Conservation (phyloP, 35 echinoderm and acorn worm species). For the Anneissia japonica region DNA sequence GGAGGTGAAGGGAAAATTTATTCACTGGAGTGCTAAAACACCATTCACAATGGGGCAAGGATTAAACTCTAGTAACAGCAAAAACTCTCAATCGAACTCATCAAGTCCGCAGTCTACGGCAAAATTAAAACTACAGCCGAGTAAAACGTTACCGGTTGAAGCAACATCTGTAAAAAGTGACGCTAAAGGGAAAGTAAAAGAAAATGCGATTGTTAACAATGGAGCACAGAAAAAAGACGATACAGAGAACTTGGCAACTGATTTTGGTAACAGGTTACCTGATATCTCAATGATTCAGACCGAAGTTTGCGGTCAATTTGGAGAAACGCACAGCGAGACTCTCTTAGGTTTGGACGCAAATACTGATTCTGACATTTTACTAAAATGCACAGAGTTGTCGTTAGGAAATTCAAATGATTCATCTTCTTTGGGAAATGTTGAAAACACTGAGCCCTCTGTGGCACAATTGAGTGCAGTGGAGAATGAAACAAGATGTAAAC, state of each 20-base stretch:
- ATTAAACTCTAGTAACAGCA: background rate
- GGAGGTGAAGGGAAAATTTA: background rate
- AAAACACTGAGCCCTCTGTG: background rate
- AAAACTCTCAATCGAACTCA: background rate
- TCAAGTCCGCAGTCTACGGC: background rate
- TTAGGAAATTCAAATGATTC: background rate
- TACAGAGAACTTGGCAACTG: too few relatives aligned
- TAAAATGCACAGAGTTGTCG: background rate
- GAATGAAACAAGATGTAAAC: background rate
- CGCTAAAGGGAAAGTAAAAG: background rate
- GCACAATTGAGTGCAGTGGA: background rate
- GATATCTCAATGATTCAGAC: background rate
- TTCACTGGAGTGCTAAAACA: conserved; percentile 6
- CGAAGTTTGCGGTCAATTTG: background rate
- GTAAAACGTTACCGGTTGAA: background rate
- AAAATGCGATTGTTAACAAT: background rate
- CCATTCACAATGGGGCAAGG: background rate
- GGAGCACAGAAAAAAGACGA: background rate
- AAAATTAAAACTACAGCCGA: background rate
- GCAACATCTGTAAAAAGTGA: background rate
- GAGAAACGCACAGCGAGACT: background rate
- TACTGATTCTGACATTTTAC: background rate
- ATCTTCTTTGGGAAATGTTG: background rate
- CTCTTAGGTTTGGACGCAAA: background rate
- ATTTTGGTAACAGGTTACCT: background rate